A percentile compares a stretch with the other conserved stretches of the same genome.
Evolutionary conservation across 2,888 invertebrate genomes (phyloP).

Genomic region (Drosophila acutilabella): DNA sequence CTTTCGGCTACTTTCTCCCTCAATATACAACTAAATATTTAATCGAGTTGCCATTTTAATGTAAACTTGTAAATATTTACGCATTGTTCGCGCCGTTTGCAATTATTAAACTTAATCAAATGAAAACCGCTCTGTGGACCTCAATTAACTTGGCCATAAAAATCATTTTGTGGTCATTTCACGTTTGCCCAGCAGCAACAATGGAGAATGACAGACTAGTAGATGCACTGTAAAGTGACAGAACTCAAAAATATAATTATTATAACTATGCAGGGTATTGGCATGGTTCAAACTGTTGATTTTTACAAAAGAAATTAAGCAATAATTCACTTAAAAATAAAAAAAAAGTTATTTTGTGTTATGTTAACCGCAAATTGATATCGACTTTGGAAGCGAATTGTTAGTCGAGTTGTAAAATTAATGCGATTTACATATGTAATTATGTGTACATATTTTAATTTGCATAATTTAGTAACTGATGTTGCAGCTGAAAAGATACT

Average conservation of each 20-base stretch:
- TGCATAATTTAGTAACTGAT: slow-evolving; percentile 75
- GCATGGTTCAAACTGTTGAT: not conserved
- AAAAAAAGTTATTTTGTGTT: slow-evolving; percentile 43
- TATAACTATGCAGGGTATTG: not conserved
- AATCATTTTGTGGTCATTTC: slow-evolving; percentile 73
- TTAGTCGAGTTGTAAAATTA: slow-evolving; percentile 56
- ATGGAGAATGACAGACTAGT: slow-evolving; percentile 9
- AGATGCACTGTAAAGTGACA: not conserved
- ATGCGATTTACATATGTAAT: slow-evolving; percentile 78
- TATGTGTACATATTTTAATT: slow-evolving; percentile 78
- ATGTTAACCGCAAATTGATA: slow-evolving; percentile 72
- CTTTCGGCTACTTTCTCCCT: not conserved
- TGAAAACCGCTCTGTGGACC: slow-evolving; percentile 68
- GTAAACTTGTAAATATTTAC: slow-evolving; percentile 31
- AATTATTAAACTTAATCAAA: slow-evolving; percentile 77
- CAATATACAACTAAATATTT: slow-evolving; percentile 12
- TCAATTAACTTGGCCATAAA: slow-evolving; percentile 76
- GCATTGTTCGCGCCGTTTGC: slow-evolving; percentile 39
- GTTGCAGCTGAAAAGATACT: slow-evolving; percentile 22
- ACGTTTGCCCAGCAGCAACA: slow-evolving; percentile 36
- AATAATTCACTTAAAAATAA: slow-evolving; percentile 24
- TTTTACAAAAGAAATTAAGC: slow-evolving; percentile 16
- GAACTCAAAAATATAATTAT: no score
- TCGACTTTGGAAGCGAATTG: slow-evolving; percentile 56
- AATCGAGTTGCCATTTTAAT: slow-evolving; percentile 20